Evolutionary conservation across 2,113 vertebrate species (phyloP).

Genomic region (Rhinopithecus roxellana): DNA sequence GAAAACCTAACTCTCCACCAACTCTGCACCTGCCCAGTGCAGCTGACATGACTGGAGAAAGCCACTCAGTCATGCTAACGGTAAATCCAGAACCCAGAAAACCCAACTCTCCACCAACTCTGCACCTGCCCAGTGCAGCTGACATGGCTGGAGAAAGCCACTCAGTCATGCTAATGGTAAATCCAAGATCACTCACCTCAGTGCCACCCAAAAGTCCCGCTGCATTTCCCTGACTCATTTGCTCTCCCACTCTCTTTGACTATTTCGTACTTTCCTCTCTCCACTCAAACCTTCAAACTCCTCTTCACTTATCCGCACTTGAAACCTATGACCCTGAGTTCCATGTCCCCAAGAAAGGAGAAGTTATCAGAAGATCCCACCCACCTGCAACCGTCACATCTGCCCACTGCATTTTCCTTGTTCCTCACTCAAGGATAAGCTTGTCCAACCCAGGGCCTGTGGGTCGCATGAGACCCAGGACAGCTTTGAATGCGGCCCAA

Average conservation of each 20-base stretch:
- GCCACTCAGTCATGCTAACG: too few species aligned
- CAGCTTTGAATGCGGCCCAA: too few species aligned
- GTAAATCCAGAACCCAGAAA: neutral
- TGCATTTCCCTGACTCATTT: neutral
- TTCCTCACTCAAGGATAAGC: neutral
- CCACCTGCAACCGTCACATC: fast-evolving
- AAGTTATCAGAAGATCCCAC: neutral
- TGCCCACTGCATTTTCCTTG: neutral
- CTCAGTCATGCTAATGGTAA: too few species aligned
- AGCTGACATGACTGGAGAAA: neutral
- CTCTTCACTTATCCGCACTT: neutral
- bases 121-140: neutral
- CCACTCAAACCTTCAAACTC: neutral
- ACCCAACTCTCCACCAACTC: too few species aligned
- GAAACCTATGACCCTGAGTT: neutral
- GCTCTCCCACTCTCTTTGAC: neutral
- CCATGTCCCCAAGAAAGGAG: neutral
- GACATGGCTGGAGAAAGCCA: too few species aligned
- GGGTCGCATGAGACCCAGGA: too few species aligned
- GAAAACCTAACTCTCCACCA: neutral
- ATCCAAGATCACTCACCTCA: neutral
- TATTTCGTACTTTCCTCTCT: neutral
- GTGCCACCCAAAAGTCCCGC: neutral
- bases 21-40: neutral
- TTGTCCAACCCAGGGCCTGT: too few species aligned